phyloP scores from a whole-genome alignment of 53 echinoderm and acorn worm genomes.

The Antedon mediterranea region DNA sequence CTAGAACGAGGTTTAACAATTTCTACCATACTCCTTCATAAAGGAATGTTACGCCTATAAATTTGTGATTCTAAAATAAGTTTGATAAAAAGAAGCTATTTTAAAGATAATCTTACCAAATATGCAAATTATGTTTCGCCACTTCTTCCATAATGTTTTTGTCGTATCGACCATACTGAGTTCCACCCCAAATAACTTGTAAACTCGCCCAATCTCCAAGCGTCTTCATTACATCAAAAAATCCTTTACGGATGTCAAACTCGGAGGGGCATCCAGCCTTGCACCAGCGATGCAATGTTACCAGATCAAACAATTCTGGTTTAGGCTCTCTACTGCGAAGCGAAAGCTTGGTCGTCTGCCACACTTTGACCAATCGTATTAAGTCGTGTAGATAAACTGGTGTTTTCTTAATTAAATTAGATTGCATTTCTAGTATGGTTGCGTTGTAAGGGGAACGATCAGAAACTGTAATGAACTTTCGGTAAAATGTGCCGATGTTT shows the following conservation, averaged over 20 bases:
- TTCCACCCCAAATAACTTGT: constrained; percentile 14
- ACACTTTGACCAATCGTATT: constrained; percentile 22
- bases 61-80: too few relatives aligned
- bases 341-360: constrained; percentile 4
- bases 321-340: constrained; percentile 21
- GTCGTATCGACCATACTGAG: constrained; percentile 3
- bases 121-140: constrained; percentile 7
- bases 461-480: constrained; percentile 17
- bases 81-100: too few relatives aligned
- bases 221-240: not conserved
- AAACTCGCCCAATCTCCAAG: constrained; percentile 22
- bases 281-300: constrained; percentile 25
- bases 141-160: constrained; percentile 13
- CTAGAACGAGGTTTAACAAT: too few relatives aligned
- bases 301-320: constrained; percentile 22
- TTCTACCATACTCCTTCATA: too few relatives aligned
- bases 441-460: constrained; percentile 14
- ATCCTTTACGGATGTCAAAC: constrained; percentile 5
- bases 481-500: constrained; percentile 22
- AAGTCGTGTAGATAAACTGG: constrained; percentile 17
- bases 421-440: constrained; percentile 7
- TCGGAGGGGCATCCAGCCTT: constrained; percentile 3
- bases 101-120: too few relatives aligned
- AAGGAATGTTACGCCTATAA: too few relatives aligned
- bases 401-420: constrained; percentile 4